A percentile compares a stretch with the other conserved stretches of the same genome.
These are phyloP conservation scores for Eulemur macaco DNA, from an alignment of 2,113 vertebrate species.

Conservation along the genomic window DNA sequence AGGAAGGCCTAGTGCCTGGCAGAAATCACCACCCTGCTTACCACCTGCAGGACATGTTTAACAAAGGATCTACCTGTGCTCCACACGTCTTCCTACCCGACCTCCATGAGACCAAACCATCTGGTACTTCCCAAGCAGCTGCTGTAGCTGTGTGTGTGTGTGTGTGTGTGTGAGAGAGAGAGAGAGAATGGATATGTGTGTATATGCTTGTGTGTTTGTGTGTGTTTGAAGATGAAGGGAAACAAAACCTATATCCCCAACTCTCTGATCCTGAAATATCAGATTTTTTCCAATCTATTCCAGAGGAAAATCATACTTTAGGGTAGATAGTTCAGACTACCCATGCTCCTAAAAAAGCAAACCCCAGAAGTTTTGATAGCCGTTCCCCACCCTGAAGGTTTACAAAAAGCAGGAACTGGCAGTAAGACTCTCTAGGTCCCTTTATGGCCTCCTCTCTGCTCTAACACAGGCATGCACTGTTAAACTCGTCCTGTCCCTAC, in stretches of 20 bases:
- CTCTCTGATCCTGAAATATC: background rate
- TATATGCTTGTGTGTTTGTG: background rate
- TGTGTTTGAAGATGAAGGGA: background rate
- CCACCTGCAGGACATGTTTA: background rate
- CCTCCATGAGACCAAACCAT: background rate
- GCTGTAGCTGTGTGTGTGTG: background rate
- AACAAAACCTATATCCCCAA: background rate
- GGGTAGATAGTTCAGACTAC: background rate
- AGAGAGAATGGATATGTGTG: too few species aligned
- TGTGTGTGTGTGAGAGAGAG: too few species aligned
- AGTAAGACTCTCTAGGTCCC: background rate
- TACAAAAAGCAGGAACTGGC: background rate
- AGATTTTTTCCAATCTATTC: background rate
- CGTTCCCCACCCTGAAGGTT: background rate
- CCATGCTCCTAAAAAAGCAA: background rate
- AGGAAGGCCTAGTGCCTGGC: background rate
- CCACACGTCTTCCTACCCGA: too few species aligned
- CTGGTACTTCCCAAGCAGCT: too few species aligned
- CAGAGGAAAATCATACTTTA: background rate
- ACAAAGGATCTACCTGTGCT: background rate
- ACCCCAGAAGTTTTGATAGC: too few species aligned
- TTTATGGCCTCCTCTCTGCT: background rate
- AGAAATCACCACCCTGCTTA: background rate
- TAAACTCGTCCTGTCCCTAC: background rate
- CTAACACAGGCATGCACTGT: rapidly evolving